A percentile compares a stretch with the other conserved stretches of the same genome.
Evolutionary conservation across 2,113 vertebrate genomes (phyloP).

Genomic region (Lasiurus cinereus): DNA sequence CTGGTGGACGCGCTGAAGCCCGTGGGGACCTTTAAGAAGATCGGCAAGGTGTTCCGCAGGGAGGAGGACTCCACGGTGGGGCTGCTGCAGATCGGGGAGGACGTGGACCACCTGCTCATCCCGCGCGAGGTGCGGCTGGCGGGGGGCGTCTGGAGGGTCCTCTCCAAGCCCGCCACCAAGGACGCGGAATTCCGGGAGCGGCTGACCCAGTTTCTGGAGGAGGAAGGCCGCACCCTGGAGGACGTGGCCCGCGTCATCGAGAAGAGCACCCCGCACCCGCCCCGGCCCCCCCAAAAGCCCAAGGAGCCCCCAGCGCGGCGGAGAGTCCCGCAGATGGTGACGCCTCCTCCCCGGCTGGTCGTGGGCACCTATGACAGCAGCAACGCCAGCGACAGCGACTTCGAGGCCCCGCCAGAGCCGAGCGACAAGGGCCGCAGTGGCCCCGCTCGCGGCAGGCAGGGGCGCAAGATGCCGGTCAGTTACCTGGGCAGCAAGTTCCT

Average conservation of each 20-base stretch:
- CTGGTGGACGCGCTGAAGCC: conserved; percentile 78
- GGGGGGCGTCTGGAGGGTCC: conserved; percentile 88
- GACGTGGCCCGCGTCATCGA: conserved; percentile 85
- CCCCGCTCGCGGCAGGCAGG: conserved; percentile 59
- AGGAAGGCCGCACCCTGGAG: conserved; percentile 88
- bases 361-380: conserved; percentile 89
- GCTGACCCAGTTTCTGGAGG: conserved; percentile 88
- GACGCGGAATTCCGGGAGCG: conserved; percentile 90
- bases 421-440: conserved; percentile 83
- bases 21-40: conserved; percentile 80
- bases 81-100: conserved; percentile 75
- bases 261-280: conserved; percentile 75
- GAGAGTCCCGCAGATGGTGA: conserved; percentile 89
- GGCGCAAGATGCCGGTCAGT: conserved; percentile 68
- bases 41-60: conserved; percentile 78
- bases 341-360: conserved; percentile 88
- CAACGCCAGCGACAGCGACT: conserved; percentile 89
- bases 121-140: conserved; percentile 84
- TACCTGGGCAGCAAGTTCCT: conserved; percentile 78
- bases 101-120: conserved; percentile 71
- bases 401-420: conserved; percentile 88
- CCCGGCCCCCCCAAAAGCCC: conserved; percentile 62
- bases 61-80: conserved; percentile 79
- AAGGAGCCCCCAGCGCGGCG: neutral
- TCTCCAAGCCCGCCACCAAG: conserved; percentile 88